These are phyloP conservation scores for Tribolium castaneum DNA, from an alignment of 1,140 invertebrate genomes.

Conservation along the genomic window DNA sequence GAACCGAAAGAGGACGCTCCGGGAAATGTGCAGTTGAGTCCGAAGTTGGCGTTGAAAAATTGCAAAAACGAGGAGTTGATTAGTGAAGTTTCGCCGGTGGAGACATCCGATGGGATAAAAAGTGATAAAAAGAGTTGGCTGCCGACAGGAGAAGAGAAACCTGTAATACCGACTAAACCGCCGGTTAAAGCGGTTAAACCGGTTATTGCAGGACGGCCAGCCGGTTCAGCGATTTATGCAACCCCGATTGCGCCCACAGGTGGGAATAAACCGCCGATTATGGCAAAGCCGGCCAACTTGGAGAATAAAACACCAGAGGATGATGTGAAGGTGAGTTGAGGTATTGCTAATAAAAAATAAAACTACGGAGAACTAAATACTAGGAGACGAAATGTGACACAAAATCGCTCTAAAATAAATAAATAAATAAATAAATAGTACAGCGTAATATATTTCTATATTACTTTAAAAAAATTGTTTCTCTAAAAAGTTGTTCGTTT, in stretches of 20 bases:
- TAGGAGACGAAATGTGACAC: too few relatives aligned
- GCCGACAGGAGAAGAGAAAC: conserved; percentile 72
- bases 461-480: too few relatives aligned
- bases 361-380: too few relatives aligned
- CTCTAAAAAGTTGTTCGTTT: too few relatives aligned
- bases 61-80: conserved; percentile 58
- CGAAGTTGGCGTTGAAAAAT: conserved; percentile 70
- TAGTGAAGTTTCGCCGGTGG: conserved; percentile 54
- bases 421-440: too few relatives aligned
- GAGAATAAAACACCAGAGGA: conserved; percentile 63
- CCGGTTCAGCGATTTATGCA: conserved; percentile 71
- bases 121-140: conserved; percentile 70
- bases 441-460: too few relatives aligned
- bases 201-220: conserved; percentile 58
- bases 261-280: conserved; percentile 66
- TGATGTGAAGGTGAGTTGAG: conserved; percentile 63
- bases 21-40: conserved; percentile 69
- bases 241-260: conserved; percentile 68
- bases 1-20: conserved; percentile 75
- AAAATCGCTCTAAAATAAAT: too few relatives aligned
- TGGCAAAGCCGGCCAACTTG: conserved; percentile 70
- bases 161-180: conserved; percentile 77
- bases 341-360: neutral
- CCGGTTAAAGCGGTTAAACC: conserved; percentile 70
- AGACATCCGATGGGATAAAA: conserved; percentile 61